Percentiles rank a stretch among this genome's conserved stretches.
Conservation (phyloP, 2,797 vertebrate genomes). For the Pipistrellus kuhlii region DNA sequence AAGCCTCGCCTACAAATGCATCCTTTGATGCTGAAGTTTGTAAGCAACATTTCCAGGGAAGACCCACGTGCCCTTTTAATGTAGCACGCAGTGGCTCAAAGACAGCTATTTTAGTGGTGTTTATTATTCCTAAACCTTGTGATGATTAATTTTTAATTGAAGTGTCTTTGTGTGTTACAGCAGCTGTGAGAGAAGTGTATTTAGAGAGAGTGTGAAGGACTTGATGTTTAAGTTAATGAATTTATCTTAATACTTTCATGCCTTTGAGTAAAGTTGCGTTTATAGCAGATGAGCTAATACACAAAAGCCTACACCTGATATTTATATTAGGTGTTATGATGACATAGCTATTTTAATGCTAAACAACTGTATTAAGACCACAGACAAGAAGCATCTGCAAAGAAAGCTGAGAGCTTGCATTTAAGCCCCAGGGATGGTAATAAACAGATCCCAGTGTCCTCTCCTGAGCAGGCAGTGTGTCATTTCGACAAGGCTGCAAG, state of each 20-base stretch:
- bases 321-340: not conserved
- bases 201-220: conserved; percentile 8
- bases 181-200: not conserved
- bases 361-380: conserved; percentile 65
- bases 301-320: not conserved
- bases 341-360: conserved; percentile 12
- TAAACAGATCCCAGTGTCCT: conserved; percentile 61
- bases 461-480: conserved; percentile 64
- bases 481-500: conserved; percentile 55
- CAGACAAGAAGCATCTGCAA: conserved; percentile 65
- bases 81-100: not conserved
- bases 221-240: conserved; percentile 1
- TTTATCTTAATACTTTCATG: conserved; percentile 47
- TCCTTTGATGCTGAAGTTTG: not conserved
- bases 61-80: not conserved
- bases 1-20: not conserved
- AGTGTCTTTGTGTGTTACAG: not conserved
- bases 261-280: conserved; percentile 63
- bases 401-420: conserved; percentile 57
- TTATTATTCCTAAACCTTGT: not conserved
- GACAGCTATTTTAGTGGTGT: not conserved
- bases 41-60: not conserved
- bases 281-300: not conserved
- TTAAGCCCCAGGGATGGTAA: conserved; percentile 59
- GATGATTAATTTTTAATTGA: conserved; percentile 37